Conservation (phyloP, 2,113 vertebrate genomes). For the Campylorhamphus procurvoides region DNA sequence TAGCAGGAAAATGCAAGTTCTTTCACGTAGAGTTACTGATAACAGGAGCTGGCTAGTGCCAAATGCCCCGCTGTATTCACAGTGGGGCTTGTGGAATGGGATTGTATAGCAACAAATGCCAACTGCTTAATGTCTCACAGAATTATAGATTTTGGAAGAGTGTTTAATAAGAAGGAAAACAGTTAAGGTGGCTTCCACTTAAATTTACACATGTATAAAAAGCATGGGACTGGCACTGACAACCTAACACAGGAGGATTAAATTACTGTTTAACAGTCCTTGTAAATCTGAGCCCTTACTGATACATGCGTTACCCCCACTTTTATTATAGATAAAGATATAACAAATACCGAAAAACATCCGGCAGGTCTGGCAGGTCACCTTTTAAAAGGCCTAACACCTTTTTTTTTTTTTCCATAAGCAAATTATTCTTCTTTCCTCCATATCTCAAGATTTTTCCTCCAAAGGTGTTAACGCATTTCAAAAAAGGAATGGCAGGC, state of each 20-base stretch:
- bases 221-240: constrained; percentile 25
- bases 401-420: not conserved
- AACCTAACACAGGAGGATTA: constrained; percentile 46
- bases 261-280: constrained; percentile 55
- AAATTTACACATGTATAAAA: constrained; percentile 58
- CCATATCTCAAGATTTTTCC: not conserved
- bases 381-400: not conserved
- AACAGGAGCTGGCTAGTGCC: constrained; percentile 66
- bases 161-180: constrained; percentile 76
- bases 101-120: constrained; percentile 74
- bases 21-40: constrained; percentile 73
- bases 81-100: constrained; percentile 63
- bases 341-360: constrained; percentile 28
- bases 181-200: constrained; percentile 69
- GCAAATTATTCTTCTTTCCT: not conserved
- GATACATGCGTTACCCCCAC: not conserved
- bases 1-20: constrained; percentile 68
- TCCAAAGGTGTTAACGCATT: not conserved
- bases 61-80: constrained; percentile 76
- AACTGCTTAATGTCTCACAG: constrained; percentile 75
- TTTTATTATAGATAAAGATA: not conserved
- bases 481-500: not conserved
- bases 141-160: constrained; percentile 77
- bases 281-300: constrained; percentile 27
- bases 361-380: not conserved